These are phyloP conservation scores for Peribatodes rhomboidaria DNA, from an alignment of 2,888 invertebrate genomes.

Conservation along the genomic window DNA sequence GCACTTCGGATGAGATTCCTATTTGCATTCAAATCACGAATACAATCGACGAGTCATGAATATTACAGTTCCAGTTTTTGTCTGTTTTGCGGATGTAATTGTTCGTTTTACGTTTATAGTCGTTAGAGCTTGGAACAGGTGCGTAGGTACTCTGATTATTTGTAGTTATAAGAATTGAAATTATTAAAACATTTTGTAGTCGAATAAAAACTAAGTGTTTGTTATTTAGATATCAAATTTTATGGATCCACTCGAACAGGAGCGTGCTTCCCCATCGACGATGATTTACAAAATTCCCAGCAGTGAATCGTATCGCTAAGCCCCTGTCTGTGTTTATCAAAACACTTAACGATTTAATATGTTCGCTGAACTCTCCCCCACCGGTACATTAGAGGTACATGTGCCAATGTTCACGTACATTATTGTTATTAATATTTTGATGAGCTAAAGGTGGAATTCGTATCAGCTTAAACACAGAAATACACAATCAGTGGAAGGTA, in stretches of 20 bases:
- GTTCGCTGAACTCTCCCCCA: slow-evolving; percentile 75
- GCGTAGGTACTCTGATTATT: slow-evolving; percentile 42
- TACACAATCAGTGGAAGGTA: slow-evolving; percentile 31
- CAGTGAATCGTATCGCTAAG: slow-evolving; percentile 74
- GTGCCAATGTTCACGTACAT: slow-evolving; percentile 66
- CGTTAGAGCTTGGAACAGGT: slow-evolving; percentile 30
- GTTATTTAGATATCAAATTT: slow-evolving; percentile 15
- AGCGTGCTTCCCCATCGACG: slow-evolving; percentile 68
- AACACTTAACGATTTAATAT: slow-evolving; percentile 86
- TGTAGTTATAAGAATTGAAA: slow-evolving; percentile 18
- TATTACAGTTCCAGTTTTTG: slow-evolving; percentile 57
- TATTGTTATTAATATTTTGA: slow-evolving; percentile 57
- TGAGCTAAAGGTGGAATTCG: slow-evolving; percentile 32
- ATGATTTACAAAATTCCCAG: slow-evolving; percentile 79
- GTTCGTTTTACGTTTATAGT: slow-evolving; percentile 14
- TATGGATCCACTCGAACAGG: slow-evolving; percentile 34
- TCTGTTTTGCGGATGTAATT: slow-evolving; percentile 43
- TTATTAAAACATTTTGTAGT: slow-evolving; percentile 12
- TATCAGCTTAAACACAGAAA: slow-evolving; percentile 39
- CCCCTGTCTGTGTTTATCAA: slow-evolving; percentile 84
- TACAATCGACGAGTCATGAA: slow-evolving; percentile 61
- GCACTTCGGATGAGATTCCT: slow-evolving; percentile 61
- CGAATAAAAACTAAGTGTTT: slow-evolving; percentile 4
- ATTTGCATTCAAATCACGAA: slow-evolving; percentile 69
- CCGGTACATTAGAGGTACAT: slow-evolving; percentile 62